These are phyloP conservation scores for Leptinotarsa lineolata DNA, from an alignment of 1,140 invertebrate genomes.

Conservation along the genomic window DNA sequence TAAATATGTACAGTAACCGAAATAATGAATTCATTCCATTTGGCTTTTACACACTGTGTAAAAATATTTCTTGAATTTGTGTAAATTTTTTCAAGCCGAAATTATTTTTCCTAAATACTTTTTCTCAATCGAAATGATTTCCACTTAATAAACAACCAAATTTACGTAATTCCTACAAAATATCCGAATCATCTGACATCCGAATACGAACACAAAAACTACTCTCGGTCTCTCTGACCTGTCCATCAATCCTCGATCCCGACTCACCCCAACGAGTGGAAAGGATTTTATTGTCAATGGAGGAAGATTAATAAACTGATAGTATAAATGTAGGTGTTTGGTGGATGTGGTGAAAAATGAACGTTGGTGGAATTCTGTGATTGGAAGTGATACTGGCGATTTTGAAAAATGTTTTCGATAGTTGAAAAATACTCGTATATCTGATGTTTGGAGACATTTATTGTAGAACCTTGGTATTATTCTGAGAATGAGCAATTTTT, in stretches of 20 bases:
- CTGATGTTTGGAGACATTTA: not conserved
- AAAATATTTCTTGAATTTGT: no score
- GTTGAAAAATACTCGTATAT: not conserved
- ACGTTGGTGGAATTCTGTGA: not conserved
- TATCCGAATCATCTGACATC: constrained; percentile 8
- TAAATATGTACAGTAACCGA: no score
- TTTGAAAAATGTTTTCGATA: not conserved
- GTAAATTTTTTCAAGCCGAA: not conserved
- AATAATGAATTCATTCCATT: no score
- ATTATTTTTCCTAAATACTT: no score
- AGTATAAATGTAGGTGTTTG: constrained; percentile 2
- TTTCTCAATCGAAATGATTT: no score
- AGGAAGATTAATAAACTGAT: constrained; percentile 8
- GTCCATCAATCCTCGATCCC: constrained; percentile 7
- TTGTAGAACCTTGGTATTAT: no score
- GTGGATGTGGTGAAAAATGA: not conserved
- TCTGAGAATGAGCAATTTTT: no score
- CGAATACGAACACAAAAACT: not conserved
- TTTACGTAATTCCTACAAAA: not conserved
- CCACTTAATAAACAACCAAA: not conserved
- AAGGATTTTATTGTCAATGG: constrained; percentile 8
- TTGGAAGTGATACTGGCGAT: not conserved
- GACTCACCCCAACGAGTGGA: constrained; percentile 7
- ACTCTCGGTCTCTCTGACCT: constrained; percentile 2
- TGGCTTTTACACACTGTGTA: no score